Evolutionary conservation across 2,888 invertebrate species (phyloP).

Genomic region (Brachypterus glaber): DNA sequence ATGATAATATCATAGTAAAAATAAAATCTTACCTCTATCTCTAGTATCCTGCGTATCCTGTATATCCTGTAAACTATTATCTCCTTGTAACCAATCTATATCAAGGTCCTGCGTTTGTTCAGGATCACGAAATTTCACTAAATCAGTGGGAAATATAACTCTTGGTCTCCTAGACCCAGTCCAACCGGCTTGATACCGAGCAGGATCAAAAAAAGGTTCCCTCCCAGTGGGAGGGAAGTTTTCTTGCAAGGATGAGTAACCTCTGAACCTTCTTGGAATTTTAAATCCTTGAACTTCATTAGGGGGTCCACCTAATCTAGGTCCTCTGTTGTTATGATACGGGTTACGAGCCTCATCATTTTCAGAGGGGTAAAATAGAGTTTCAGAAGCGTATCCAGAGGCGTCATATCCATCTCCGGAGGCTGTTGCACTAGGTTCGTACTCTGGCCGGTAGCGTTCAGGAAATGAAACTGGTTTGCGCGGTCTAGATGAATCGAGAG

Average conservation of each 20-base stretch:
- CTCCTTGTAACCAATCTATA: slow-evolving; percentile 34
- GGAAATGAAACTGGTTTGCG: slow-evolving; percentile 24
- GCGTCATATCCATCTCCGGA: slow-evolving; percentile 15
- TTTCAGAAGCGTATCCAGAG: slow-evolving; percentile 7
- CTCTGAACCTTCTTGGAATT: slow-evolving; percentile 24
- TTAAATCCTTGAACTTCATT: slow-evolving; percentile 23
- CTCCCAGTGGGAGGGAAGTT: slow-evolving; percentile 23
- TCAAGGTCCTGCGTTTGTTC: slow-evolving; percentile 27
- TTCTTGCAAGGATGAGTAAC: slow-evolving; percentile 18
- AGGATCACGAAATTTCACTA: slow-evolving; percentile 37
- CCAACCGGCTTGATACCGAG: slow-evolving; percentile 29
- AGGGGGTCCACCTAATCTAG: slow-evolving; percentile 20
- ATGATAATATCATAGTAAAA: background rate
- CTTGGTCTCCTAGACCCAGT: slow-evolving; percentile 33
- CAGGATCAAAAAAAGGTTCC: slow-evolving; percentile 31
- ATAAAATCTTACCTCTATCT: slow-evolving; percentile 53
- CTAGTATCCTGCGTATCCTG: slow-evolving; percentile 42
- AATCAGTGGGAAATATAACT: slow-evolving; percentile 40
- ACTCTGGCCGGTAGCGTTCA: slow-evolving; percentile 28
- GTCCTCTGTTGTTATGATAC: slow-evolving; percentile 15
- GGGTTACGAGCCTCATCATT: slow-evolving; percentile 2
- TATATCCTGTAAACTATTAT: slow-evolving; percentile 51
- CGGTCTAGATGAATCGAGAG: slow-evolving; percentile 5
- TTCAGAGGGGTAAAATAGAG: background rate
- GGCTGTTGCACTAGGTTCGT: slow-evolving; percentile 23